Percentiles rank a stretch among this genome's conserved stretches.
Conservation (phyloP, 2,113 vertebrate species). For the Neogale vison region DNA sequence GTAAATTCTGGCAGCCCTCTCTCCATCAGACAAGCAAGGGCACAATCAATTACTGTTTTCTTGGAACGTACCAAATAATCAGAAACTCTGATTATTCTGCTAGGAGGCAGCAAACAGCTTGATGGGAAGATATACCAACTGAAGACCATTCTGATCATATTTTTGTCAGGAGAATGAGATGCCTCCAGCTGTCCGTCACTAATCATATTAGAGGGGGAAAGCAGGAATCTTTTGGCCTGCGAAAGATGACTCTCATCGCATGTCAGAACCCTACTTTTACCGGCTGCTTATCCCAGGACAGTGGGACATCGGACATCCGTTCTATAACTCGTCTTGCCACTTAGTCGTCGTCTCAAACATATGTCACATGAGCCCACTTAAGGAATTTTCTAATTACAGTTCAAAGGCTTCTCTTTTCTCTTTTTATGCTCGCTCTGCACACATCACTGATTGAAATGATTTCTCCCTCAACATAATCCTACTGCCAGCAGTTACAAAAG, state of each 20-base stretch:
- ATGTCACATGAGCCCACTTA: conserved; percentile 13
- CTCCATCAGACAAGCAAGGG: conserved; percentile 17
- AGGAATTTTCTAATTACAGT: conserved; percentile 69
- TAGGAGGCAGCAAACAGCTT: conserved; percentile 60
- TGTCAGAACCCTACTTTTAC: conserved; percentile 45
- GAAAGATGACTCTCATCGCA: not conserved
- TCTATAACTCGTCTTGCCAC: conserved; percentile 24
- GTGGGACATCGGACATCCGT: not conserved
- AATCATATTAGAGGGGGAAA: conserved; percentile 54
- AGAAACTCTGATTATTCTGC: conserved; percentile 66
- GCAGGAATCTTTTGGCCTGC: conserved; percentile 53
- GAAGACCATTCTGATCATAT: conserved; percentile 73
- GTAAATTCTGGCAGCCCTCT: conserved; percentile 40
- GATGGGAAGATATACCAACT: conserved; percentile 58
- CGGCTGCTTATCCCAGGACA: conserved; percentile 26
- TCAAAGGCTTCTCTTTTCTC: conserved; percentile 56
- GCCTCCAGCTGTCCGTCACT: conserved; percentile 74
- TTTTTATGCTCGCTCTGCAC: conserved; percentile 32
- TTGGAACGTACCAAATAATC: conserved; percentile 55
- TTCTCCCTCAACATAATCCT: conserved; percentile 58
- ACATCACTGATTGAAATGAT: conserved; percentile 56
- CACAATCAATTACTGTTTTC: conserved; percentile 63
- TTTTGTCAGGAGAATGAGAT: conserved; percentile 69
- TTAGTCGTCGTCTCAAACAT: conserved; percentile 49
- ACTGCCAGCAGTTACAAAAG: conserved; percentile 19